Evolutionary conservation across 2,888 invertebrate genomes (phyloP).

Genomic region (Phytoseiulus persimilis): DNA sequence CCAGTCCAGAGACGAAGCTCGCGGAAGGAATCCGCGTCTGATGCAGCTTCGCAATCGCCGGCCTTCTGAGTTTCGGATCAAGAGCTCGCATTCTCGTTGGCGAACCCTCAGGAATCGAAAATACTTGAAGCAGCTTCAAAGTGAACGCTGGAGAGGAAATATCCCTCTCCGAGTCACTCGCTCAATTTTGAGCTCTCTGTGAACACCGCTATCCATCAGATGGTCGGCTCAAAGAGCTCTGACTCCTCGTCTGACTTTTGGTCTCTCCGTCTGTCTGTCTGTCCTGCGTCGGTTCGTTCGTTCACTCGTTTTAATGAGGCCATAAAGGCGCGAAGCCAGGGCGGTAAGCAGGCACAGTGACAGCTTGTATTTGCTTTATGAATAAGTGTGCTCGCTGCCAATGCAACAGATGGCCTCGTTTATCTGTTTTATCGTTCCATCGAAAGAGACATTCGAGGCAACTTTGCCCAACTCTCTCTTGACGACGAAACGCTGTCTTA

Average conservation of each 20-base stretch:
- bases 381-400: conserved; percentile 16
- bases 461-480: neutral
- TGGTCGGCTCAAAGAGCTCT: neutral
- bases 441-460: neutral
- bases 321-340: conserved; percentile 29
- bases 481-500: neutral
- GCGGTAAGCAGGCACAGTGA: conserved; percentile 18
- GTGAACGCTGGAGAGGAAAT: neutral
- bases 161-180: neutral
- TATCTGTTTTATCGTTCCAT: neutral
- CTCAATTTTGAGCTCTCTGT: neutral
- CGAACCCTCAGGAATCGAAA: too few species aligned
- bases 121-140: too few species aligned
- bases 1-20: too few species aligned
- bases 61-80: too few species aligned
- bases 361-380: conserved; percentile 39
- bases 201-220: conserved; percentile 5
- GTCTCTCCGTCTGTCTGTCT: neutral
- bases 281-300: neutral
- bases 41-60: too few species aligned
- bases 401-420: neutral
- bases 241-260: neutral
- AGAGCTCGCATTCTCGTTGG: too few species aligned
- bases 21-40: too few species aligned
- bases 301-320: conserved; percentile 29